phyloP scores from a whole-genome alignment of 2,888 invertebrate species.

The Morinoia aosen region DNA sequence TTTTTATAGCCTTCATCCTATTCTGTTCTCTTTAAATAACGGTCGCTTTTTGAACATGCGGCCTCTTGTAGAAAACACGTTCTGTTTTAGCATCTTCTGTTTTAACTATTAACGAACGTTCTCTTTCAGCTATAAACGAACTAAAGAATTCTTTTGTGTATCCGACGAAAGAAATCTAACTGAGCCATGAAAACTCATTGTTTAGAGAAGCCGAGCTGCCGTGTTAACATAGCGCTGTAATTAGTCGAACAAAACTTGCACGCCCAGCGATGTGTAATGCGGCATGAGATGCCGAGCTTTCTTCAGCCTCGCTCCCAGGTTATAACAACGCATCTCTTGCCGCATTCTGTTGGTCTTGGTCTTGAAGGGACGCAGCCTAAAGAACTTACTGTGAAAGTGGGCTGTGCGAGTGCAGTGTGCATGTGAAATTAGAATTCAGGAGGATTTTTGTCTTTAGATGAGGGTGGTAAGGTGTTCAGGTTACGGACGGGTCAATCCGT shows the following conservation, averaged over 20 bases:
- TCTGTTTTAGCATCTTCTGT: not conserved
- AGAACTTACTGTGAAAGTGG: not conserved
- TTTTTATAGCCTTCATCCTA: not conserved
- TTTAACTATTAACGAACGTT: not conserved
- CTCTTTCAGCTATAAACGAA: too few relatives aligned
- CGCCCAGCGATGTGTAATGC: not conserved
- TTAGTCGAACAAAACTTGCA: conserved; percentile 4
- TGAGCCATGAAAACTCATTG: not conserved
- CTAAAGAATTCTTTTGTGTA: not conserved
- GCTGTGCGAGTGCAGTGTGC: not conserved
- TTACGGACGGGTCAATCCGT: not conserved
- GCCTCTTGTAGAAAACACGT: not conserved
- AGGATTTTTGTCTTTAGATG: not conserved
- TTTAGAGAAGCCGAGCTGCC: not conserved
- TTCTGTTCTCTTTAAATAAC: not conserved
- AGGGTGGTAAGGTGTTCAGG: not conserved
- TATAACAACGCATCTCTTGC: not conserved
- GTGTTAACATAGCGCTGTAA: conserved; percentile 10
- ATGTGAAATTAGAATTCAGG: not conserved
- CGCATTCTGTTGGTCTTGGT: not conserved
- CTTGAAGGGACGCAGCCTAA: not conserved
- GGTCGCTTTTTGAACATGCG: not conserved
- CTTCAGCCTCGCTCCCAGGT: not conserved
- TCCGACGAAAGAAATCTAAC: not conserved
- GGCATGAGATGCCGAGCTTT: not conserved